Percentiles rank a stretch among this genome's conserved stretches.
These are phyloP conservation scores for Nesoenas mayeri DNA, from an alignment of 2,113 vertebrate species.

Conservation along the genomic window DNA sequence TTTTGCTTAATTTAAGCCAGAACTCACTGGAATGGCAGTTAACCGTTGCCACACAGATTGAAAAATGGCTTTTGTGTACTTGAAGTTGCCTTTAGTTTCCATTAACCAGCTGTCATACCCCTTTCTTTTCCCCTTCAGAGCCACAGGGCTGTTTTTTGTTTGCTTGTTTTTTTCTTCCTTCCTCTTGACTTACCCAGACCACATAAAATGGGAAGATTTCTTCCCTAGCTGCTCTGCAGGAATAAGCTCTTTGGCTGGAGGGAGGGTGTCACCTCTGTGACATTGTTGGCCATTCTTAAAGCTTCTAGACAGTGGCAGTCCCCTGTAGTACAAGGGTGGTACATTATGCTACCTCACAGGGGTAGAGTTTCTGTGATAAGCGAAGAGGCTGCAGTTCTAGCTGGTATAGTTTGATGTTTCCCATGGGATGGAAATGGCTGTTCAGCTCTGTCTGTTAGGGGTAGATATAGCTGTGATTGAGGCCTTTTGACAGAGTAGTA, in stretches of 20 bases:
- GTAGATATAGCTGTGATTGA: background rate
- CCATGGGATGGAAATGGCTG: background rate
- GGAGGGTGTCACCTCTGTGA: background rate
- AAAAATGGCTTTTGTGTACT: background rate
- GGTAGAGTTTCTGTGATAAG: background rate
- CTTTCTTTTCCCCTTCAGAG: background rate
- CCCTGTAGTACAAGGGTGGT: background rate
- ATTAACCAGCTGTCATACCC: background rate
- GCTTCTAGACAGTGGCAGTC: rapidly evolving
- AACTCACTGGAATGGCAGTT: background rate
- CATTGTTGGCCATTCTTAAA: background rate
- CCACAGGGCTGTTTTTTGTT: background rate
- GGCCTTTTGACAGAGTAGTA: background rate
- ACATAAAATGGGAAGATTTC: background rate
- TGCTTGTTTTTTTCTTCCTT: background rate
- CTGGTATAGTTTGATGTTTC: background rate
- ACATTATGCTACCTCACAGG: background rate
- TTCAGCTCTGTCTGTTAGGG: background rate
- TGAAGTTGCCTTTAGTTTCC: background rate
- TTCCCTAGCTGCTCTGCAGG: background rate
- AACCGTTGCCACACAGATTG: background rate
- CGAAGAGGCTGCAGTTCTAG: background rate
- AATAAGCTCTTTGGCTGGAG: background rate
- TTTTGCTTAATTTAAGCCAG: background rate
- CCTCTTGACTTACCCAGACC: background rate